Evolutionary conservation across 1,140 invertebrate species (phyloP).

Genomic region (Mercenaria mercenaria): DNA sequence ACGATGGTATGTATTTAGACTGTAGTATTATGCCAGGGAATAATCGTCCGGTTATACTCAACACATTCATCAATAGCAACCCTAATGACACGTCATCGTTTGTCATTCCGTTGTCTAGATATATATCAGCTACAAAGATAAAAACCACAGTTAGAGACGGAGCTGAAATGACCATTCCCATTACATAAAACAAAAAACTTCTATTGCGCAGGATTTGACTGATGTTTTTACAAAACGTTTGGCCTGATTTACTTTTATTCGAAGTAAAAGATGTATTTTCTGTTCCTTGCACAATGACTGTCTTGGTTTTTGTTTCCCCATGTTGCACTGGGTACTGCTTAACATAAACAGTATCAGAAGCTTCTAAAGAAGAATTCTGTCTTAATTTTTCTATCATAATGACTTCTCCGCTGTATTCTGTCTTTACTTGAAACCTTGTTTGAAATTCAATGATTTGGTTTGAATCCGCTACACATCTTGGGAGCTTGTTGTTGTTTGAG

Average conservation of each 20-base stretch:
- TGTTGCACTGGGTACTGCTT: not conserved
- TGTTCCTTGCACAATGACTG: not conserved
- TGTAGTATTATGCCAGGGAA: not conserved
- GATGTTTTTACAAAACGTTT: not conserved
- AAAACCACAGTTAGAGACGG: too few species aligned
- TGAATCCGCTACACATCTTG: not conserved
- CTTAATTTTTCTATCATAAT: not conserved
- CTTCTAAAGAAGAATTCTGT: not conserved
- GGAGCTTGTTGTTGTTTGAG: not conserved
- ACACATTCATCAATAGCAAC: not conserved
- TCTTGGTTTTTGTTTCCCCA: not conserved
- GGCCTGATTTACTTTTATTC: too few species aligned
- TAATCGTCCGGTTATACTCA: not conserved
- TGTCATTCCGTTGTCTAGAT: not conserved
- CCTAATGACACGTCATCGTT: not conserved
- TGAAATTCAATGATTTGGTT: not conserved
- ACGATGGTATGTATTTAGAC: not conserved
- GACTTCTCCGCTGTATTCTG: not conserved
- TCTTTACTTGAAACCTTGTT: not conserved
- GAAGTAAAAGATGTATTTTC: too few species aligned
- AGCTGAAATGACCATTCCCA: too few species aligned
- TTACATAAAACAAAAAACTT: too few species aligned
- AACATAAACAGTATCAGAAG: not conserved
- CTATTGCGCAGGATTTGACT: too few species aligned
- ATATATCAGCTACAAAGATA: conserved; percentile 3